Base-by-base conservation (phyloP, 2,113 vertebrate genomes). In the Nyctereutes procyonoides region DNA sequence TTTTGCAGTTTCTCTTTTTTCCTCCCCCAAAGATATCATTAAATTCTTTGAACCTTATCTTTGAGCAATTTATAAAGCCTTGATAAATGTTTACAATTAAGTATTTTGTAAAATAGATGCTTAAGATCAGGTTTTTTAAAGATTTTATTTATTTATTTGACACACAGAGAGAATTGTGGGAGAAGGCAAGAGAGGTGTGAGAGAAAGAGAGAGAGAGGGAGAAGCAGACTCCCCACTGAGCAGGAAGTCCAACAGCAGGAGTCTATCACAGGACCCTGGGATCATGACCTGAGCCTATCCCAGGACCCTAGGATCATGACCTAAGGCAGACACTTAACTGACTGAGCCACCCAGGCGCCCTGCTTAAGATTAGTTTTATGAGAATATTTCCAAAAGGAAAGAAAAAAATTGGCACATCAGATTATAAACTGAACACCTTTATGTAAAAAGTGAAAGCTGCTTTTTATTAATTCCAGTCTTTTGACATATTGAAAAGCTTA, bases 401-500 rank as follows among this genome's bases (percentile, higher is more conserved):
- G 91, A 93, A 95, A 96, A 96, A 97, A 97, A 62, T 95, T 95
- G 98, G 96, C 86, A 87, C 88, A 94, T 91, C 67, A 96, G 95
- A 98, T 97, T 90, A 96, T 86, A 98, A 96, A 97, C 38, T 94
- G 92, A 94, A 97, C 93, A 14, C 43, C 80, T 98, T 97, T 94
- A 95, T 91, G 73, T 62, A 91, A 95, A 96, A 98, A 91, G 81
- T 95, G 60, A 98, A 98, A 74, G 69, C 87, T 96, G 91, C 38
- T 74, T 12, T 96, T 63, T 51, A 67, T 95, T 96, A 98, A 96
- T 96, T 69, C 55, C 83, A 96, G 58, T 97, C 95, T 95, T 96
- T 97, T 96, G 95, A 97, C 88, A 96, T 97, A 98, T 96, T 79
- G 98, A 98, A 98, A 97, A 6, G 43, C 53, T 90, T 93, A n/a